These are phyloP conservation scores for Globodera rostochiensis DNA, from an alignment of 1,140 invertebrate genomes.

Conservation along the genomic window DNA sequence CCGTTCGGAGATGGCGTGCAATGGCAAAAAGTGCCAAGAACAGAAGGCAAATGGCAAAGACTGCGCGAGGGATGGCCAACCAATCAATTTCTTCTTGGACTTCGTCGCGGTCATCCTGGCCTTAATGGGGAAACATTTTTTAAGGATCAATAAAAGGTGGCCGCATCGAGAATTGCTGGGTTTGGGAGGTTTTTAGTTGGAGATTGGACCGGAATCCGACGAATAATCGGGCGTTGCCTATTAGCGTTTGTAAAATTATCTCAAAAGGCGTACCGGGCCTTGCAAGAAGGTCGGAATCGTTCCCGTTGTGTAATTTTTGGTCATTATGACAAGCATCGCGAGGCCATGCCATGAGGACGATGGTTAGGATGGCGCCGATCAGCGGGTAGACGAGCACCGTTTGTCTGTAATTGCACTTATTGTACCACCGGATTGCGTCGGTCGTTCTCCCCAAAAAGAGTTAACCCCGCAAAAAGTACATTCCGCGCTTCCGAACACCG, in stretches of 20 bases:
- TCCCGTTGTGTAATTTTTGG: background rate
- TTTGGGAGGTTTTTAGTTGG: too few species aligned
- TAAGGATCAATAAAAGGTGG: background rate
- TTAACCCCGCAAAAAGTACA: constrained; percentile 14
- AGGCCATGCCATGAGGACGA: constrained; percentile 37
- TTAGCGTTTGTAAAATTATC: background rate
- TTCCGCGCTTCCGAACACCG: constrained; percentile 30
- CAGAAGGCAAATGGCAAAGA: constrained; percentile 24
- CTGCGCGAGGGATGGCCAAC: constrained; percentile 31
- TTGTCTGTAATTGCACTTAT: constrained; percentile 21
- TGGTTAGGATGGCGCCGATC: constrained; percentile 31
- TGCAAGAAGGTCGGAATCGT: background rate
- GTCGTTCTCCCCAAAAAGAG: too few species aligned
- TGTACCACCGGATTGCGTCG: background rate
- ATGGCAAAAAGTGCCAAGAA: constrained; percentile 12
- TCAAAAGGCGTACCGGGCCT: too few species aligned
- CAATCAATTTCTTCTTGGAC: constrained; percentile 22
- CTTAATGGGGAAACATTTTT: background rate
- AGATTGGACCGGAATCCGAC: too few species aligned
- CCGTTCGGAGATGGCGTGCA: constrained; percentile 19
- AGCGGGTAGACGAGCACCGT: constrained; percentile 32
- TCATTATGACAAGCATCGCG: constrained; percentile 19
- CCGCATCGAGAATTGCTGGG: too few species aligned
- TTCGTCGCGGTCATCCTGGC: background rate
- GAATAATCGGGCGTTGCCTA: too few species aligned